Conservation (phyloP, 37 sponge, comb jelly and placozoan genomes). For the Dysidea cf. avara region DNA sequence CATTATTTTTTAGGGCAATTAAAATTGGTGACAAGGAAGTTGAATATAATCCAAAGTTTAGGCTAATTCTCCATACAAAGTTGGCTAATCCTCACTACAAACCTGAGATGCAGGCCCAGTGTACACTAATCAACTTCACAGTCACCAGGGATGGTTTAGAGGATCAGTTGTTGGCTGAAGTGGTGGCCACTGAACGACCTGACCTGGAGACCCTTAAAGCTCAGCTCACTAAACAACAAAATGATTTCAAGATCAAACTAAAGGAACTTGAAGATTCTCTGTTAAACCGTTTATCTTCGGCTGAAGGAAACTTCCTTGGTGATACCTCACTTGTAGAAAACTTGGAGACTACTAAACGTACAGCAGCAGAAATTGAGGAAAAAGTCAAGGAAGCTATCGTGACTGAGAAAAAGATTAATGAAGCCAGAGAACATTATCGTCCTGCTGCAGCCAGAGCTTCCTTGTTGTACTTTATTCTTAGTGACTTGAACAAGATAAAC, state of each 20-base stretch:
- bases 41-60: constrained; percentile 89
- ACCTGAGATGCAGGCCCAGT: constrained; percentile 99
- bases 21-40: constrained; percentile 99
- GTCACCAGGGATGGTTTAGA: constrained; percentile 97
- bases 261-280: constrained; percentile 95
- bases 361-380: constrained; percentile 91
- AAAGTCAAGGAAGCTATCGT: constrained; percentile 84
- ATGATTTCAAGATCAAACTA: constrained; percentile 98
- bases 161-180: constrained; percentile 98
- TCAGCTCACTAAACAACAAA: constrained; percentile 94
- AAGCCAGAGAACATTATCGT: constrained; percentile 93
- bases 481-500: constrained; percentile 97
- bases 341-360: constrained; percentile 92
- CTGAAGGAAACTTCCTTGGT: constrained; percentile 96
- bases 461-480: constrained; percentile 97
- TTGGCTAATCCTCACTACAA: constrained; percentile 99
- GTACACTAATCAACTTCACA: constrained; percentile 97
- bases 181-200: constrained; percentile 97
- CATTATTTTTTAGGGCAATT: constrained; percentile 59
- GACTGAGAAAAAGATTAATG: constrained; percentile 97
- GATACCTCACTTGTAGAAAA: constrained; percentile 98
- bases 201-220: constrained; percentile 87
- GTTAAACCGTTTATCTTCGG: constrained; percentile 92
- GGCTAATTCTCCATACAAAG: constrained; percentile 89
- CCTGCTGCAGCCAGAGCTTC: constrained; percentile 95